A percentile compares a stretch with the other conserved stretches of the same genome.
Conservation (phyloP, 2,113 vertebrate species). For the Bubo blakistoni region DNA sequence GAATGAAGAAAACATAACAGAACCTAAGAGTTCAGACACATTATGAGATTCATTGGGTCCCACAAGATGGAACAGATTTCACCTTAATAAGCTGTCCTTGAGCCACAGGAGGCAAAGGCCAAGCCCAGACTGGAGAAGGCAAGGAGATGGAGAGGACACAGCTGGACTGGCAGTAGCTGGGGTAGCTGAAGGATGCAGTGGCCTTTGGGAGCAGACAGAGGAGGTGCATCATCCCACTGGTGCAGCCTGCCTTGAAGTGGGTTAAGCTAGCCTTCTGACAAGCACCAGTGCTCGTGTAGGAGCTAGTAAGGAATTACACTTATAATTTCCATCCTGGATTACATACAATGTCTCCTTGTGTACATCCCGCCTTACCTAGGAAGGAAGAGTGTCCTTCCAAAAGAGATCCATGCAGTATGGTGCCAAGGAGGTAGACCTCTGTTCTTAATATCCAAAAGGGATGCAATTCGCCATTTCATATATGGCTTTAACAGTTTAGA, state of each 20-base stretch:
- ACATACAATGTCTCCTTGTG: background rate
- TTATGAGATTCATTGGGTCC: background rate
- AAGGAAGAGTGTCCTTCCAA: background rate
- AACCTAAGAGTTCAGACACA: background rate
- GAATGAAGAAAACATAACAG: background rate
- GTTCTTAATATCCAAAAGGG: background rate
- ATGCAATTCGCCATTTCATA: background rate
- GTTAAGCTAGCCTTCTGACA: background rate
- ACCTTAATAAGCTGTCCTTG: background rate
- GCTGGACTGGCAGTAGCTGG: background rate
- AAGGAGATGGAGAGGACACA: background rate
- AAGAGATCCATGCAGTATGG: background rate
- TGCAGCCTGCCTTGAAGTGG: background rate
- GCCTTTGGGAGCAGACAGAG: background rate
- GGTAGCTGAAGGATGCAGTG: background rate
- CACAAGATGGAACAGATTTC: background rate
- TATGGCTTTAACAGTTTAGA: background rate
- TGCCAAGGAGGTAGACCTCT: background rate
- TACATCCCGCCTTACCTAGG: background rate
- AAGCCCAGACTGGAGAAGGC: background rate
- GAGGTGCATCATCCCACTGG: background rate
- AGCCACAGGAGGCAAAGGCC: background rate
- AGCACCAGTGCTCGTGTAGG: background rate
- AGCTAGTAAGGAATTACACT: background rate
- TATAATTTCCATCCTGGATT: background rate